phyloP scores from a whole-genome alignment of 2,888 invertebrate species.

The Syritta pipiens region DNA sequence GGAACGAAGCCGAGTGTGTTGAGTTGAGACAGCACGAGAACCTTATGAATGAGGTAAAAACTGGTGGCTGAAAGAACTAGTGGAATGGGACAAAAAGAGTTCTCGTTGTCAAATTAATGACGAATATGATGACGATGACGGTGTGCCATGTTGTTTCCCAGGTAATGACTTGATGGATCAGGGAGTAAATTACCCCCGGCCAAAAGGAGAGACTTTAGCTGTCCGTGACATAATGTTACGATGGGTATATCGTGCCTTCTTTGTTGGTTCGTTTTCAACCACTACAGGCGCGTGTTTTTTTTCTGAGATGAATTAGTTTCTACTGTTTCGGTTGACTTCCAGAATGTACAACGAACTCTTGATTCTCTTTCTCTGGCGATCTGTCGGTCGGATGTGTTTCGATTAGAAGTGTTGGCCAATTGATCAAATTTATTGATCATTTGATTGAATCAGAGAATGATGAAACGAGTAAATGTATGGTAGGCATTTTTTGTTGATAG shows the following conservation, averaged over 20 bases:
- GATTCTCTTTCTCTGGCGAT: conserved; percentile 52
- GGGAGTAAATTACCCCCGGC: conserved; percentile 64
- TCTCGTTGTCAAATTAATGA: conserved; percentile 66
- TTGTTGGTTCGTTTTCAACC: conserved; percentile 32
- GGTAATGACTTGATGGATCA: conserved; percentile 63
- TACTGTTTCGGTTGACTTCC: conserved; percentile 60
- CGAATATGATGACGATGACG: conserved; percentile 66
- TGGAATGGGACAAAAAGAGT: conserved; percentile 55
- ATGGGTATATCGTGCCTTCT: conserved; percentile 44
- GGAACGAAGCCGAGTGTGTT: too few relatives aligned
- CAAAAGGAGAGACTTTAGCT: conserved; percentile 61
- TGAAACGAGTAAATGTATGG: too few relatives aligned
- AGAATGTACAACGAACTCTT: conserved; percentile 68
- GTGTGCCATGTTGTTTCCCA: conserved; percentile 68
- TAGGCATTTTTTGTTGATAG: too few relatives aligned
- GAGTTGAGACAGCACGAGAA: conserved; percentile 62
- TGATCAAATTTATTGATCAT: conserved; percentile 22
- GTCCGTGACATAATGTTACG: conserved; percentile 67
- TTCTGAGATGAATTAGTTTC: conserved; percentile 57
- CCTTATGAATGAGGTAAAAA: conserved; percentile 65
- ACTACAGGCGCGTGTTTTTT: conserved; percentile 9
- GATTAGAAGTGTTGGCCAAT: conserved; percentile 30
- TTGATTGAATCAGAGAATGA: conserved; percentile 17
- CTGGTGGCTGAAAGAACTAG: conserved; percentile 2
- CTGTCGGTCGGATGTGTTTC: background rate